Conservation (phyloP, 2,888 invertebrate species). For the Pinctada fucata region DNA sequence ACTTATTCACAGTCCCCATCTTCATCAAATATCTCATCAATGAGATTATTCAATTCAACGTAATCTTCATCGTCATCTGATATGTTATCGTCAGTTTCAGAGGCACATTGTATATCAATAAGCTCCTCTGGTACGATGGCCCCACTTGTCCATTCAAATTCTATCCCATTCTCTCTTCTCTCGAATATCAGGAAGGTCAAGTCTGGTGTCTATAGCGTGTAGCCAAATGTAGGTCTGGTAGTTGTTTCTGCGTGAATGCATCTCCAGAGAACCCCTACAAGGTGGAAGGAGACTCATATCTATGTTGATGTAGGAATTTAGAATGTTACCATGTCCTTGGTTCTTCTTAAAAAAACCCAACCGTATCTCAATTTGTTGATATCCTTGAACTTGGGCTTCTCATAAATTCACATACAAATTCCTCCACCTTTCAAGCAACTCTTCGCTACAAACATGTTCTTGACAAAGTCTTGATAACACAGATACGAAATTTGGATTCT, state of each 20-base stretch:
- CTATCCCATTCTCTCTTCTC: not conserved
- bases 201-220: slow-evolving; percentile 18
- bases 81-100: not conserved
- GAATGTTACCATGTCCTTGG: not conserved
- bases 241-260: slow-evolving; percentile 36
- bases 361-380: not conserved
- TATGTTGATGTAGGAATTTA: slow-evolving; percentile 21
- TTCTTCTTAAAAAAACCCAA: not conserved
- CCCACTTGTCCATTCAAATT: not conserved
- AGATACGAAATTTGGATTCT: too few relatives aligned
- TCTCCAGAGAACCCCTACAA: slow-evolving; percentile 31
- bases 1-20: not conserved
- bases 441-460: not conserved
- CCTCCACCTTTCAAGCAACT: not conserved
- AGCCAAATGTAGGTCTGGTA: slow-evolving; percentile 41
- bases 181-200: slow-evolving; percentile 18
- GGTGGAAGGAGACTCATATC: slow-evolving; percentile 38
- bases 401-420: not conserved
- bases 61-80: not conserved
- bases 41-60: not conserved
- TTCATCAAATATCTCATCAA: not conserved
- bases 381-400: not conserved
- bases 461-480: slow-evolving; percentile 1
- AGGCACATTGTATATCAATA: not conserved
- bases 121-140: not conserved